Percentiles rank a stretch among this genome's conserved stretches.
phyloP scores from a whole-genome alignment of 2,113 vertebrate genomes.

The Cochlearius cochlearius region DNA sequence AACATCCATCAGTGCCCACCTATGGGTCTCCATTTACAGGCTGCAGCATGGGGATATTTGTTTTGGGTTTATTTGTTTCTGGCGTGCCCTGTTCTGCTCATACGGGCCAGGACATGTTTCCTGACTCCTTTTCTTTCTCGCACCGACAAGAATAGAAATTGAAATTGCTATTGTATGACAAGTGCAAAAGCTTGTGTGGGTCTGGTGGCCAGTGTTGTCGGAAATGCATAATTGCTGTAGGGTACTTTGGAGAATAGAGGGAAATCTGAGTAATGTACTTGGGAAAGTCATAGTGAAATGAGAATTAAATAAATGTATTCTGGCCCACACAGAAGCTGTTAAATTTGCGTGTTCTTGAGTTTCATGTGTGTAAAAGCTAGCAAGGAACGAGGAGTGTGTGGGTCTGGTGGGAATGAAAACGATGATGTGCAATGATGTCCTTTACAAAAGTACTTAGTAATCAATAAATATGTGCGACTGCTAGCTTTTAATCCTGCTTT shows the following conservation, averaged over 20 bases:
- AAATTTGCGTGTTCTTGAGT: background rate
- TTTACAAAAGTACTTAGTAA: background rate
- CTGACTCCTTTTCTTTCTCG: background rate
- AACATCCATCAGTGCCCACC: rapidly evolving
- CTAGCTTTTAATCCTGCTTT: background rate
- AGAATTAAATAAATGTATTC: background rate
- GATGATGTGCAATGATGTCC: no score
- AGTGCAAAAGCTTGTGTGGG: background rate
- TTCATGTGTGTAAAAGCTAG: background rate
- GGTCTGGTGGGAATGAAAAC: background rate
- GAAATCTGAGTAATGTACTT: background rate
- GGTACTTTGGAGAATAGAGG: background rate
- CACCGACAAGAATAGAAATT: background rate
- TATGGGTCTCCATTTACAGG: background rate
- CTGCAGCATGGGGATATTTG: background rate
- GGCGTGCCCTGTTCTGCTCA: background rate
- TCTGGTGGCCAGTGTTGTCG: background rate
- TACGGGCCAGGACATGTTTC: background rate
- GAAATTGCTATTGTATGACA: background rate
- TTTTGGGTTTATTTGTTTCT: background rate
- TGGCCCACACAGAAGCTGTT: background rate
- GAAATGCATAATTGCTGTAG: background rate
- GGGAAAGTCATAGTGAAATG: background rate
- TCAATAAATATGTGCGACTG: background rate
- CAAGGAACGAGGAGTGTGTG: background rate